Evolutionary conservation across 1,140 invertebrate genomes (phyloP).

Genomic region (Magallana angulata): DNA sequence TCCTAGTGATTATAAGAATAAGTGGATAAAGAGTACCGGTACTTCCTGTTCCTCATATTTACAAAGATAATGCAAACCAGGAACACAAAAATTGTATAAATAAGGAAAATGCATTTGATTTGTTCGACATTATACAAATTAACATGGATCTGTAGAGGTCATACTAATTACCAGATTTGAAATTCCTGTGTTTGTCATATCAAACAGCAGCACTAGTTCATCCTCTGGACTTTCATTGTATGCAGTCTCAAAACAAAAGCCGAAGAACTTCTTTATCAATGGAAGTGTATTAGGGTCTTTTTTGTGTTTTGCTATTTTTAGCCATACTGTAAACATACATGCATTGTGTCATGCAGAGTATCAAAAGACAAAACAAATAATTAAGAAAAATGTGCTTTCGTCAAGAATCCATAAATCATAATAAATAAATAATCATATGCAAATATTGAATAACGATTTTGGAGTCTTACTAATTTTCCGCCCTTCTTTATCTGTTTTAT

Average conservation of each 20-base stretch:
- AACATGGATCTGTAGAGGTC: neutral
- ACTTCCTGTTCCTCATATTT: too few species aligned
- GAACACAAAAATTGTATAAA: too few species aligned
- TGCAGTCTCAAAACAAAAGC: slow-evolving; percentile 92
- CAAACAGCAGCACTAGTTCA: slow-evolving; percentile 91
- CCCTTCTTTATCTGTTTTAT: slow-evolving; percentile 90
- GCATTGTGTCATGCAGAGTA: neutral
- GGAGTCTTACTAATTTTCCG: slow-evolving; percentile 79
- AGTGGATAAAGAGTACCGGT: neutral
- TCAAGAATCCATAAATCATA: too few species aligned
- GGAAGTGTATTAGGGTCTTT: slow-evolving; percentile 88
- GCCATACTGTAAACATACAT: slow-evolving; percentile 69
- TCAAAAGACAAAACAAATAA: neutral
- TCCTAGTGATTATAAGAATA: neutral
- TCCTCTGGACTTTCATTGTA: slow-evolving; percentile 87
- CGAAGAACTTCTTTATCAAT: slow-evolving; percentile 88
- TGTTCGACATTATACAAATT: too few species aligned
- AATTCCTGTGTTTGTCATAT: slow-evolving; percentile 91
- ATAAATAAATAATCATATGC: too few species aligned
- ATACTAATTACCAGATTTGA: slow-evolving; percentile 89
- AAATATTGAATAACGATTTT: too few species aligned
- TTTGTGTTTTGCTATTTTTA: slow-evolving; percentile 74
- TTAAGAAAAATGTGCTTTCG: neutral
- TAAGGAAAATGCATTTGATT: too few species aligned
- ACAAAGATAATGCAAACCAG: too few species aligned